Evolutionary conservation across 2,888 invertebrate species (phyloP).

Genomic region (Chymomyza fuscimana): DNA sequence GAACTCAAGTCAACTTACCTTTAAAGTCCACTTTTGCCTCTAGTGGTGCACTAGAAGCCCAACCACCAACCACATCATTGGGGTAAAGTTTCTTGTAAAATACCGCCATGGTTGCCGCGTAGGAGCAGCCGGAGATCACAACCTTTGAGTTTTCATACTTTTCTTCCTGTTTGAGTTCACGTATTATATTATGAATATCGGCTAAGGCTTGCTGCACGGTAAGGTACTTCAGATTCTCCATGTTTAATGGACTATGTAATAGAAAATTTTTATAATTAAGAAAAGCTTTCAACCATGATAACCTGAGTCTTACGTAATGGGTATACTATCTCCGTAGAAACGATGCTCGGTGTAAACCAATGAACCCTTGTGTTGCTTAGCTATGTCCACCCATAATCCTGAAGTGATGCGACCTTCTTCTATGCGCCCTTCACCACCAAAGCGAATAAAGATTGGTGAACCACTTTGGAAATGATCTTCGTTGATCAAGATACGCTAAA

Average conservation of each 20-base stretch:
- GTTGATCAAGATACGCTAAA: constrained; percentile 80
- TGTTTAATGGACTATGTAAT: constrained; percentile 37
- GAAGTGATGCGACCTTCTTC: constrained; percentile 81
- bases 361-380: constrained; percentile 81
- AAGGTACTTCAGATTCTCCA: constrained; percentile 82
- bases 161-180: constrained; percentile 61
- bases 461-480: constrained; percentile 77
- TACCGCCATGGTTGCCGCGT: constrained; percentile 84
- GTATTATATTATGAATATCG: constrained; percentile 83
- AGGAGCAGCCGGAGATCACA: constrained; percentile 83
- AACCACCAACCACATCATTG: constrained; percentile 81
- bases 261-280: not conserved
- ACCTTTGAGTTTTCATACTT: constrained; percentile 73
- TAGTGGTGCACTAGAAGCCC: constrained; percentile 84
- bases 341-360: constrained; percentile 89
- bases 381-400: constrained; percentile 84
- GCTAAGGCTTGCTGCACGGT: constrained; percentile 84
- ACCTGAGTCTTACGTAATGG: constrained; percentile 82
- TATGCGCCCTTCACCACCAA: constrained; percentile 87
- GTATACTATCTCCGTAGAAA: constrained; percentile 87
- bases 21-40: constrained; percentile 82
- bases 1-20: constrained; percentile 31
- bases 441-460: constrained; percentile 83
- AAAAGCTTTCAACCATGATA: too few species aligned
- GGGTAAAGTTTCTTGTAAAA: constrained; percentile 84